phyloP scores from a whole-genome alignment of 2,113 vertebrate species.

The Falcunculus frontatus region DNA sequence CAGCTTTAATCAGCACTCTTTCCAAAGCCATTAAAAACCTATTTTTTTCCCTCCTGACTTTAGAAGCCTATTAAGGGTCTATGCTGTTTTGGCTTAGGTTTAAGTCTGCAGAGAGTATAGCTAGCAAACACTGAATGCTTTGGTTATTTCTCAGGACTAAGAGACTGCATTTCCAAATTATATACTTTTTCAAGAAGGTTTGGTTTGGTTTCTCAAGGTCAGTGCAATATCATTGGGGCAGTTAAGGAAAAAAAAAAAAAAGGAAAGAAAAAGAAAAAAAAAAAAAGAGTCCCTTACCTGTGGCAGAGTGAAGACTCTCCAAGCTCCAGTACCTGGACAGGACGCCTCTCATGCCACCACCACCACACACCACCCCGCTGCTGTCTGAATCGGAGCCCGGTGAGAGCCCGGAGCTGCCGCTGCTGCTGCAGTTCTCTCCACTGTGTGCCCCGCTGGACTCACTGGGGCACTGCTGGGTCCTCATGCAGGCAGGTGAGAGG shows the following conservation, averaged over 20 bases:
- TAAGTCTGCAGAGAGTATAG: neutral
- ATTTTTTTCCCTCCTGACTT: neutral
- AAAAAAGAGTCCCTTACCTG: conserved; percentile 75
- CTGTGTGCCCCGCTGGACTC: conserved; percentile 80
- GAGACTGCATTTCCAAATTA: neutral
- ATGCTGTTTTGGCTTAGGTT: neutral
- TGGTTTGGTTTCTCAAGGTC: conserved; percentile 53
- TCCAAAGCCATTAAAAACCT: neutral
- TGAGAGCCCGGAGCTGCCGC: conserved; percentile 84
- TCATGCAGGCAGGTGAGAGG: conserved; percentile 66
- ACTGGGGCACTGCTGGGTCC: conserved; percentile 86
- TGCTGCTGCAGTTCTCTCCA: conserved; percentile 84
- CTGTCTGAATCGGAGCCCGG: conserved; percentile 89
- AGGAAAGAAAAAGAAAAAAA: fast-evolving
- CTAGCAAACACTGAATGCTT: neutral
- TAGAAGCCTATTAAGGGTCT: neutral
- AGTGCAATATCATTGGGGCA: conserved; percentile 36
- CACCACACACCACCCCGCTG: conserved; percentile 79
- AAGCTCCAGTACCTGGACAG: conserved; percentile 93
- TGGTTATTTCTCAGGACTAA: neutral
- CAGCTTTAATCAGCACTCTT: neutral
- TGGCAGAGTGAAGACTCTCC: conserved; percentile 93
- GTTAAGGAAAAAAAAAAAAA: neutral
- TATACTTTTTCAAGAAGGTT: neutral
- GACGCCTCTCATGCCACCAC: conserved; percentile 84